Evolutionary conservation across 2,888 invertebrate species (phyloP).

Genomic region (Himalopsyche japonica): DNA sequence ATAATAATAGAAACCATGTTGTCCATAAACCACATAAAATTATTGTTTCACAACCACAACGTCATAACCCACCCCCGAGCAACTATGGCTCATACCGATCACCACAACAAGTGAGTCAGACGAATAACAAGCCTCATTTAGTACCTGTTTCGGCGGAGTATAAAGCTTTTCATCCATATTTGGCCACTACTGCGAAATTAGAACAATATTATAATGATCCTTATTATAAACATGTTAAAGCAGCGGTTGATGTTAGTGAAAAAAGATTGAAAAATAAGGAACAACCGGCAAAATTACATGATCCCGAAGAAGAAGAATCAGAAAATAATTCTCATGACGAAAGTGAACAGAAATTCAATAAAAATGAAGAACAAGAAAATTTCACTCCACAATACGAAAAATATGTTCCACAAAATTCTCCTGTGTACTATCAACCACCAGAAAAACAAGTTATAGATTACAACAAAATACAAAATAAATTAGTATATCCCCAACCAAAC

Average conservation of each 20-base stretch:
- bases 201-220: slow-evolving; percentile 13
- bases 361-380: slow-evolving; percentile 48
- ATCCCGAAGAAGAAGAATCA: not conserved
- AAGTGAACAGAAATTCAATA: slow-evolving; percentile 49
- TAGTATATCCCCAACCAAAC: slow-evolving; percentile 53
- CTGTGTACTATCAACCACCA: slow-evolving; percentile 50
- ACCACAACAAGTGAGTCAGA: not conserved
- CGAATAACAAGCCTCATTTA: not conserved
- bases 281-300: not conserved
- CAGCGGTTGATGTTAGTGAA: slow-evolving; percentile 14
- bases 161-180: not conserved
- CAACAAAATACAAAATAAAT: slow-evolving; percentile 50
- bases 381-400: slow-evolving; percentile 50
- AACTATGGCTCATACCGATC: not conserved
- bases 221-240: not conserved
- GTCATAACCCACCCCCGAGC: not conserved
- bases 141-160: not conserved
- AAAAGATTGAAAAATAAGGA: slow-evolving; percentile 7
- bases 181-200: not conserved
- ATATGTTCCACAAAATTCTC: slow-evolving; percentile 51
- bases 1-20: not conserved
- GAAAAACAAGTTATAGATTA: slow-evolving; percentile 46
- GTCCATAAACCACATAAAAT: not conserved
- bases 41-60: not conserved
- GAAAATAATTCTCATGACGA: slow-evolving; percentile 42